Evolutionary conservation across 2,797 vertebrate genomes (phyloP).

Genomic region (Streptopelia turtur): DNA sequence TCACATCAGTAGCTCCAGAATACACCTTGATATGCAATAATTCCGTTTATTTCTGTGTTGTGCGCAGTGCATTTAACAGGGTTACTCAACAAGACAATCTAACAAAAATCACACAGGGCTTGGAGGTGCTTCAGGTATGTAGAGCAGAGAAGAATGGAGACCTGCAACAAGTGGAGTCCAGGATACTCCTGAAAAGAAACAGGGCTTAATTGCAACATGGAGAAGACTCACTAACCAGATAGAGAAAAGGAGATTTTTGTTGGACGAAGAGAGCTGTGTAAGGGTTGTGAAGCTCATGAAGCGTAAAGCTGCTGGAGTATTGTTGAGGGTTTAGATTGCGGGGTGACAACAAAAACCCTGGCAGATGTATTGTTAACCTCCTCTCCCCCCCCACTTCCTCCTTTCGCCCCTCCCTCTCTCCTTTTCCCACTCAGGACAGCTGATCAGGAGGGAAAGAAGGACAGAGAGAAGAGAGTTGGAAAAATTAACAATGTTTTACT

Average conservation of each 20-base stretch:
- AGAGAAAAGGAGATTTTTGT: neutral
- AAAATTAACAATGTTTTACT: too few relatives aligned
- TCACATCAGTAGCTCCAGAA: neutral
- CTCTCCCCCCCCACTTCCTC: too few relatives aligned
- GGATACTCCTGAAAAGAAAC: neutral
- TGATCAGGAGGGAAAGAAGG: too few relatives aligned
- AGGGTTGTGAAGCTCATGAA: neutral
- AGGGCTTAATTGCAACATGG: neutral
- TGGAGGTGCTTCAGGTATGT: neutral
- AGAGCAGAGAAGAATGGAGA: neutral
- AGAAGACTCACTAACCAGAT: neutral
- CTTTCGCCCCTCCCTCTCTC: too few relatives aligned
- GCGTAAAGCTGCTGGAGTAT: neutral
- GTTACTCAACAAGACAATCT: neutral
- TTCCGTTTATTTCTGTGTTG: neutral
- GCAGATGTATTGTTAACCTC: too few relatives aligned
- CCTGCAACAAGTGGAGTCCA: neutral
- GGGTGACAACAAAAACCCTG: too few relatives aligned
- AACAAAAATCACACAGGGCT: neutral
- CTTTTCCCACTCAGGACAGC: too few relatives aligned
- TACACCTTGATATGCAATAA: neutral
- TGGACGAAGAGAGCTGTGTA: neutral
- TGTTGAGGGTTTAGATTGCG: too few relatives aligned
- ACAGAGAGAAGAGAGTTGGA: too few relatives aligned
- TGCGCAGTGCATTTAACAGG: neutral